A percentile compares a stretch with the other conserved stretches of the same genome.
Conservation (phyloP, 2,797 vertebrate species). For the Syngnathus acus region DNA sequence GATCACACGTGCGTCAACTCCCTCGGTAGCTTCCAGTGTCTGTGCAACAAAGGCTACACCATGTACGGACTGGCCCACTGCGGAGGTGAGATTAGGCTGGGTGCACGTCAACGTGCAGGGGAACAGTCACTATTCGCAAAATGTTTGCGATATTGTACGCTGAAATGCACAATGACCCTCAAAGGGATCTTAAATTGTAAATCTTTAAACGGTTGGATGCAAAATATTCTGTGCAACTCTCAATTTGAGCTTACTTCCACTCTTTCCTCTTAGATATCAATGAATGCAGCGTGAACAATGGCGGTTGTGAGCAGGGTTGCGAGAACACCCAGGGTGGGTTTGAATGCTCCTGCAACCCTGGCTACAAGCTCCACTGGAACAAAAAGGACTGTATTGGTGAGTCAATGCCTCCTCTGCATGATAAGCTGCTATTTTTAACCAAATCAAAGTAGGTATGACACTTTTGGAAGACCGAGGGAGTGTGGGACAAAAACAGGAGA, state of each 20-base stretch:
- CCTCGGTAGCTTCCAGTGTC: constrained; percentile 85
- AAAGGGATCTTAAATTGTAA: not conserved
- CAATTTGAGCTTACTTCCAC: constrained; percentile 8
- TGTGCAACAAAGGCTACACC: constrained; percentile 86
- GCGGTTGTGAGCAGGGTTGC: constrained; percentile 88
- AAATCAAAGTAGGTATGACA: constrained; percentile 6
- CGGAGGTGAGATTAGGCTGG: constrained; percentile 75
- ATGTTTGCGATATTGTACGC: not conserved
- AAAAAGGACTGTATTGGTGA: constrained; percentile 97
- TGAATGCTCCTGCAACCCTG: constrained; percentile 83
- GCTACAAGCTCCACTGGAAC: constrained; percentile 94
- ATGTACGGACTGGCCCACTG: constrained; percentile 92
- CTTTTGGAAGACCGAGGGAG: constrained; percentile 21
- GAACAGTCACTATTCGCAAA: constrained; percentile 3
- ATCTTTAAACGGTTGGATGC: not conserved
- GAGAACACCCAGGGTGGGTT: constrained; percentile 83
- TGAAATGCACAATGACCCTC: not conserved
- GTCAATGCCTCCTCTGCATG: constrained; percentile 61
- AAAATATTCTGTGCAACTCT: not conserved
- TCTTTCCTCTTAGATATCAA: constrained; percentile 75
- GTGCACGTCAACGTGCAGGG: constrained; percentile 20
- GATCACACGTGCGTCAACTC: constrained; percentile 94
- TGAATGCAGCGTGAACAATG: constrained; percentile 92
- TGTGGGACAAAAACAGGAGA: constrained; percentile 86
- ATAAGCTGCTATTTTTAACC: constrained; percentile 11